Evolutionary conservation across 1,140 invertebrate species (phyloP).

Genomic region (Ceratoteleas bidentatus): DNA sequence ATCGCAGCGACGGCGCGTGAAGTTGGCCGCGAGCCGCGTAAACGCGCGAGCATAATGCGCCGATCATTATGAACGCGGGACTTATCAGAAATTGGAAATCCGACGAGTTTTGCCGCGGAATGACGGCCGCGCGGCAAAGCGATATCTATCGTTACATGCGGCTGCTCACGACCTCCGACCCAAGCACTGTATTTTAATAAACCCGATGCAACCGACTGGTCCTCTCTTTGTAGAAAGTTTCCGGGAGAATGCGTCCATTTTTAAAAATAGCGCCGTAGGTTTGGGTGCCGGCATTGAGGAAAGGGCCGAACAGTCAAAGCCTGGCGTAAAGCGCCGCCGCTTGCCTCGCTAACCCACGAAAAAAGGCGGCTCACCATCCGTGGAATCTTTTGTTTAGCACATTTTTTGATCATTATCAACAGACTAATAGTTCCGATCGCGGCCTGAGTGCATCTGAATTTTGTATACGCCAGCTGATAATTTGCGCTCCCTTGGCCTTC

Average conservation of each 20-base stretch:
- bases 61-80: conserved; percentile 34
- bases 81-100: conserved; percentile 63
- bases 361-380: conserved; percentile 80
- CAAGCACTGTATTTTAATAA: conserved; percentile 79
- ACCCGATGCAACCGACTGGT: conserved; percentile 79
- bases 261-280: conserved; percentile 81
- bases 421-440: conserved; percentile 77
- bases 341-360: conserved; percentile 81
- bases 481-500: conserved; percentile 69
- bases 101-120: conserved; percentile 43
- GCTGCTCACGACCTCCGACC: conserved; percentile 64
- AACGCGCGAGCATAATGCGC: conserved; percentile 27
- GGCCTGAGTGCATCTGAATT: conserved; percentile 70
- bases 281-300: conserved; percentile 72
- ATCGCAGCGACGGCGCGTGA: not conserved
- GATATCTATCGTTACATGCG: conserved; percentile 69
- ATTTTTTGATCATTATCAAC: conserved; percentile 81
- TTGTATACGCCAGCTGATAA: conserved; percentile 62
- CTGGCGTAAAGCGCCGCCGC: conserved; percentile 75
- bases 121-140: conserved; percentile 33
- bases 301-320: conserved; percentile 77
- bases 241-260: conserved; percentile 81
- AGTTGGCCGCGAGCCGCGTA: conserved; percentile 3
- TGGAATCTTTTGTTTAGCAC: conserved; percentile 82
- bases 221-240: conserved; percentile 80